phyloP scores from a whole-genome alignment of 2,113 vertebrate genomes.

The Tricholaema leucomelas region DNA sequence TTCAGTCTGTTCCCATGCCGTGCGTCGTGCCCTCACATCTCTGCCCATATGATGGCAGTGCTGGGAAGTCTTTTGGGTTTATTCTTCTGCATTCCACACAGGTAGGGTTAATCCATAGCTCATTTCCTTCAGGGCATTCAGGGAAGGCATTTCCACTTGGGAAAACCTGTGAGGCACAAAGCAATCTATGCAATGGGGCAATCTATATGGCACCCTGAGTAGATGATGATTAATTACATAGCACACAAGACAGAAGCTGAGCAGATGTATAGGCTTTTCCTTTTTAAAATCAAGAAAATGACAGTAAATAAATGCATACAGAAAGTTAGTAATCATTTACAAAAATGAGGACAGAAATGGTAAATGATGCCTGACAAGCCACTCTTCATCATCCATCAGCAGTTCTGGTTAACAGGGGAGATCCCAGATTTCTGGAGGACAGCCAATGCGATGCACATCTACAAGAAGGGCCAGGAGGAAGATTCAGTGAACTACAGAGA shows the following conservation, averaged over 20 bases:
- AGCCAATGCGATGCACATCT: background rate
- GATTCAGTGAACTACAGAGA: no score
- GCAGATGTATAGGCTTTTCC: background rate
- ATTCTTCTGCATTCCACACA: background rate
- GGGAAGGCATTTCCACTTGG: background rate
- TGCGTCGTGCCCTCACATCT: background rate
- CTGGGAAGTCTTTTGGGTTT: background rate
- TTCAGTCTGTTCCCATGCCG: background rate
- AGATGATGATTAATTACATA: background rate
- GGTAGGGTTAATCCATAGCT: background rate
- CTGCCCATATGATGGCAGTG: background rate
- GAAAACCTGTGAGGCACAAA: background rate
- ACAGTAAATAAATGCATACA: background rate
- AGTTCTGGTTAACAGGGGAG: no score
- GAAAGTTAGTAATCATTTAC: background rate
- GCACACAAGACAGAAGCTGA: background rate
- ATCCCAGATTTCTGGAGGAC: no score
- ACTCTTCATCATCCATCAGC: background rate
- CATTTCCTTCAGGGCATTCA: accelerated
- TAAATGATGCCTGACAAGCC: background rate
- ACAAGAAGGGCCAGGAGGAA: no score
- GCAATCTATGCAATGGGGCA: background rate
- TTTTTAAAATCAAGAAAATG: background rate
- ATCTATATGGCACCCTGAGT: background rate
- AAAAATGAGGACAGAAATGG: background rate